Evolutionary conservation across 2,888 invertebrate genomes (phyloP), one percentile per base, ranked within the genome.

Genomic region (Unio pictorum): DNA sequence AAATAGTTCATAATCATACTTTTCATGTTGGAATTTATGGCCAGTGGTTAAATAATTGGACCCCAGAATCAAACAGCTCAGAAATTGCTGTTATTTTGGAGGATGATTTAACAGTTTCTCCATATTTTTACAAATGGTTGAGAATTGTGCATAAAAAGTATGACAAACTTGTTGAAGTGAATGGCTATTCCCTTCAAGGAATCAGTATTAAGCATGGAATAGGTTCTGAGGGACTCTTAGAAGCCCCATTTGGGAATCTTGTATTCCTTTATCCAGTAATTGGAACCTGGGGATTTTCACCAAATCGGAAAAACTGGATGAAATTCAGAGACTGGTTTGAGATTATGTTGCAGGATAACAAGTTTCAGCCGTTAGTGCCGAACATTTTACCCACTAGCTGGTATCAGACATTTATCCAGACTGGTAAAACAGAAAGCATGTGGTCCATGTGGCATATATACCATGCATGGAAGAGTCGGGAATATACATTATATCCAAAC

Each of bases 391-490:
- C 82, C 8, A 77, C 81, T 2, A 64, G 57, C 8, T 86, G 87
- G 87, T 87, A 84, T 69, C 64, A 76, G 34, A 63, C 60, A 0
- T 81, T 80, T 56, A 59, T 77, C 6, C 66, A 63, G n/a, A 18
- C 45, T 7, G 79, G 80, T 6, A 75, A 72, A 18, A 67, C 80
- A 1, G 78, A 82, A 23, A 72, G 77, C 5, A 85, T 87, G 81
- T 86, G 86, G 86, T 81, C 84, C 1, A 85, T 87, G 76, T 87
- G 87, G 87, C 80, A 84, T 68, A 82, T 86, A 11, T 83, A 84
- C 71, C 80, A 76, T 74, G 78, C 82, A 18, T 79, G 81, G 69
- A 71, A 76, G 66, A 61, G 79, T 45, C 75, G 75, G n/a, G 80
- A 83, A 64, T 69, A 67, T 59, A 82, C 80, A 5, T 20, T 85